Evolutionary conservation across 2,797 vertebrate species (phyloP).

Genomic region (Pachyuromys duprasi): DNA sequence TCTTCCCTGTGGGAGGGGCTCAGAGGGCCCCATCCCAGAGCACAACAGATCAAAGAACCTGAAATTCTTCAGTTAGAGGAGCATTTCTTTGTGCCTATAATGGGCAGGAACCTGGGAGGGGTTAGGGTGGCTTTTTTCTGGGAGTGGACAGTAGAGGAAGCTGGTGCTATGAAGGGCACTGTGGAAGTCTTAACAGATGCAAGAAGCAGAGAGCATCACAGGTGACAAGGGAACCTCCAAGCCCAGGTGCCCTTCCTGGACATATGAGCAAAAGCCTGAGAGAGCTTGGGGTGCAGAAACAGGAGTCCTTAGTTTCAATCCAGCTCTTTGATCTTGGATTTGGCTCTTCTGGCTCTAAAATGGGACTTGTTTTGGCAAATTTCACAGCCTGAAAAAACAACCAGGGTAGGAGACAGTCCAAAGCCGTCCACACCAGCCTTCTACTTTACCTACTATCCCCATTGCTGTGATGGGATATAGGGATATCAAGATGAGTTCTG

Average conservation of each 20-base stretch:
- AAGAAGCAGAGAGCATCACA: not conserved
- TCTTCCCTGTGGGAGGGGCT: not conserved
- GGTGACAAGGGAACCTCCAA: not conserved
- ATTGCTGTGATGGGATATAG: not conserved
- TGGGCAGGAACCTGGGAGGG: not conserved
- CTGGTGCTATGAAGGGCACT: rapidly evolving
- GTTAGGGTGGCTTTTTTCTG: not conserved
- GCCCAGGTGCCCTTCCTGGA: not conserved
- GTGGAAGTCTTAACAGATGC: not conserved
- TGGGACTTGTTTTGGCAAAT: not conserved
- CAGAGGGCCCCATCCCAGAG: not conserved
- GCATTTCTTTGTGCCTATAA: not conserved
- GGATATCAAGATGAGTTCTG: not conserved
- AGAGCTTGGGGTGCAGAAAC: not conserved
- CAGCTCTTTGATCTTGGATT: not conserved
- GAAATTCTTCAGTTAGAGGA: not conserved
- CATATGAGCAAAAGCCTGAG: not conserved
- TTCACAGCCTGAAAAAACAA: not conserved
- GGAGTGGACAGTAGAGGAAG: no score
- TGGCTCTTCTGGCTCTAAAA: slow-evolving; percentile 19
- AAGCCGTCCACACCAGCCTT: not conserved
- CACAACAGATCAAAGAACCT: not conserved
- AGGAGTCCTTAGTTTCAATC: not conserved
- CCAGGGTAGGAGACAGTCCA: not conserved
- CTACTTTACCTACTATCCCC: not conserved